Evolutionary conservation across 2,888 invertebrate genomes (phyloP).

Genomic region (Steinernema carpocapsae): DNA sequence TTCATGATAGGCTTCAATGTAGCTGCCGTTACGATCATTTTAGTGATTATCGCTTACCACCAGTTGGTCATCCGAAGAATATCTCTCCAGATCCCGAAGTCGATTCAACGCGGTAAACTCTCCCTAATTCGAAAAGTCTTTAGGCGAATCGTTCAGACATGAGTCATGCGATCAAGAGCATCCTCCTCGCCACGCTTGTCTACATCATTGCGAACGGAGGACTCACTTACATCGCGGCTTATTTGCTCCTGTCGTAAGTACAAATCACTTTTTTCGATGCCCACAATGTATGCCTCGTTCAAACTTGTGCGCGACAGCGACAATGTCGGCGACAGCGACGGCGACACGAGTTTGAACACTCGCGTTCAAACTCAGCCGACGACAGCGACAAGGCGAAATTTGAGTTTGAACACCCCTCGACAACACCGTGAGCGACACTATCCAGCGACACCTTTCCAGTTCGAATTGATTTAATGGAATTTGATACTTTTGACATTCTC

Average conservation of each 20-base stretch:
- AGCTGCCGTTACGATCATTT: not conserved
- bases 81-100: not conserved
- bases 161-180: constrained; percentile 25
- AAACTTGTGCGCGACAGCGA: too few relatives aligned
- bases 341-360: too few relatives aligned
- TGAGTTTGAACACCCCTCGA: too few relatives aligned
- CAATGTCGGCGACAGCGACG: too few relatives aligned
- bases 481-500: too few relatives aligned
- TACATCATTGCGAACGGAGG: constrained; percentile 30
- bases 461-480: too few relatives aligned
- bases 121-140: not conserved
- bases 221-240: constrained; percentile 18
- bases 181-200: constrained; percentile 9
- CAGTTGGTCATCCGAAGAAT: not conserved
- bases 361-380: too few relatives aligned
- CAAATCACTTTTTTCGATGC: not conserved
- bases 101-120: not conserved
- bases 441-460: too few relatives aligned
- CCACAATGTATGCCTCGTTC: too few relatives aligned
- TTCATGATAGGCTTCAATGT: constrained; percentile 14
- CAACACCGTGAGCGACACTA: too few relatives aligned
- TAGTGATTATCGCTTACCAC: constrained; percentile 6
- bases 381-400: too few relatives aligned
- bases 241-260: constrained; percentile 13
- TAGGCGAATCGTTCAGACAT: not conserved